phyloP scores from a whole-genome alignment of 2,113 vertebrate species.

The Etheostoma spectabile region DNA sequence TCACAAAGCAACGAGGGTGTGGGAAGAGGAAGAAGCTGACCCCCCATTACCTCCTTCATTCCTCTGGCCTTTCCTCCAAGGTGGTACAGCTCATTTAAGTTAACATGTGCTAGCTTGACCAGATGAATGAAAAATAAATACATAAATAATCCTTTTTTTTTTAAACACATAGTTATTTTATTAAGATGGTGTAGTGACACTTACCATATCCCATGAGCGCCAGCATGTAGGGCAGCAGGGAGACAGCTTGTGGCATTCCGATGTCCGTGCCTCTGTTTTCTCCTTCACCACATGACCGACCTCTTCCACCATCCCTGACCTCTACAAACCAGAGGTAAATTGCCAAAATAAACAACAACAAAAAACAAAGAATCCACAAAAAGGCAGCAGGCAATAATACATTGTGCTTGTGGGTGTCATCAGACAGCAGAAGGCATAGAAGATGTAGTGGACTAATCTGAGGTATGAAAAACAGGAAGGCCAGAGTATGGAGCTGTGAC shows the following conservation, averaged over 20 bases:
- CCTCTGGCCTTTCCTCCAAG: slow-evolving; percentile 25
- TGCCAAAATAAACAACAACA: background rate
- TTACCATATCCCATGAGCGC: slow-evolving; percentile 91
- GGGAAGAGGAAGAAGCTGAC: slow-evolving; percentile 60
- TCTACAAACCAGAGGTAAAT: slow-evolving; percentile 45
- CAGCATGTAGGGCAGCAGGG: slow-evolving; percentile 88
- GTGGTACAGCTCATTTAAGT: background rate
- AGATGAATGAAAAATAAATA: background rate
- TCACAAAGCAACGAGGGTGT: slow-evolving; percentile 62
- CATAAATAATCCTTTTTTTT: background rate
- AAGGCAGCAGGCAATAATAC: background rate
- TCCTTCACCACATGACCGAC: slow-evolving; percentile 89
- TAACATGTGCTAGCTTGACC: background rate
- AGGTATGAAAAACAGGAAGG: slow-evolving; percentile 64
- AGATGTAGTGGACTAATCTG: slow-evolving; percentile 22
- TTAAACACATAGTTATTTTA: background rate
- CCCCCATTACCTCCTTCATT: slow-evolving; percentile 22
- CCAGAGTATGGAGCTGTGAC: slow-evolving; percentile 17
- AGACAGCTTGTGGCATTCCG: slow-evolving; percentile 94
- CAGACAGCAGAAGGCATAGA: background rate
- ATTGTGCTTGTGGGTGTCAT: background rate
- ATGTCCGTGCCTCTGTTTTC: slow-evolving; percentile 82
- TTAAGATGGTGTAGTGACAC: slow-evolving; percentile 63
- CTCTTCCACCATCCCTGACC: slow-evolving; percentile 60
- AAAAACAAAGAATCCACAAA: background rate